Evolutionary conservation across 2,888 invertebrate species (phyloP), one percentile per base, ranked within the genome.

Genomic region (Cartodere bifasciata): DNA sequence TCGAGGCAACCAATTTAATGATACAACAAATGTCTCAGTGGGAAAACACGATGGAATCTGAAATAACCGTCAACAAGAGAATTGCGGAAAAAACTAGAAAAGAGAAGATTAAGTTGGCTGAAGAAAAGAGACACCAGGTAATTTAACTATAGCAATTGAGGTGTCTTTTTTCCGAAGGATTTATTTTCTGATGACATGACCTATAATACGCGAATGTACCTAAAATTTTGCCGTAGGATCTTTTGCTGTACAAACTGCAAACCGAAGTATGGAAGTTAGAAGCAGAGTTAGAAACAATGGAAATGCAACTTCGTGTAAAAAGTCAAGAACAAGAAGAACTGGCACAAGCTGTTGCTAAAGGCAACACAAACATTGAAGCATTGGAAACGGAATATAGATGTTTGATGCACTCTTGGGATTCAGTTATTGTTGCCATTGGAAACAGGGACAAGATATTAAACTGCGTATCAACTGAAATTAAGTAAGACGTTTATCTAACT

Each of bases 341-440:
- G 10, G 64, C 65, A 21, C 64, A 66, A 45, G 62, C 74, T 52
- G 68, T 79, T 15, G 70, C 75, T 1, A 67, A 76, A 37, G 76
- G 76, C n/a, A 75, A 75, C 36, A 70, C 75, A 0, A 83, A 84
- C 48, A 58, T 84, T 13, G 78, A 81, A 49, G 75, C 72, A 13
- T 50, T 83, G 28, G 73, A 78, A 44, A 60, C 69, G 27, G 83
- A 84, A 44, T 73, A 80, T 37, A 71, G 72, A 21, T 71, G 74
- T 3, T 60, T 84, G 11, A 65, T 77, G 38, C 72, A 72, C 44
- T 67, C 79, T 4, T 85, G 84, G 84, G 75, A 78, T 49, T 72
- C 76, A 9, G 77, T 83, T 22, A 65, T 85, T 2, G 63, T 74
- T 7, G 75, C 75, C 34, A 78, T 84, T 37, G 65, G 69, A 13